These are phyloP conservation scores for Semnornis frantzii DNA, from an alignment of 2,113 vertebrate genomes.

Conservation along the genomic window DNA sequence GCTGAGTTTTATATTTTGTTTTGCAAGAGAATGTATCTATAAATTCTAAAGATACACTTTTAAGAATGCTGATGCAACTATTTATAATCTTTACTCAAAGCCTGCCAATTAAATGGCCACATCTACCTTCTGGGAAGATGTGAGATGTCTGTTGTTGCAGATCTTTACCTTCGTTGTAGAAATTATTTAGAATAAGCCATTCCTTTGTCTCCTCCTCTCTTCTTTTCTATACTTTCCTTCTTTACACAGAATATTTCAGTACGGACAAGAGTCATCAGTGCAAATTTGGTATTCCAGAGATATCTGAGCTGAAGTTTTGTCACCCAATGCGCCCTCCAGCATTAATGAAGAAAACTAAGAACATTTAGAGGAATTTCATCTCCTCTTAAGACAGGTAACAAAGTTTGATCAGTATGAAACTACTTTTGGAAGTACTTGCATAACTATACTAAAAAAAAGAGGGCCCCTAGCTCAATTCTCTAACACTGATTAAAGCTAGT, in stretches of 20 bases:
- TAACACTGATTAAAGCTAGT: not conserved
- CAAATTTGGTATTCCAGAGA: not conserved
- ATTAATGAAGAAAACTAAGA: not conserved
- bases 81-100: not conserved
- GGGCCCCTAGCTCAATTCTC: not conserved
- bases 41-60: conserved; percentile 1
- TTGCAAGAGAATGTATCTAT: not conserved
- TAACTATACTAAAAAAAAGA: not conserved
- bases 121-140: conserved; percentile 34
- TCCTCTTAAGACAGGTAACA: not conserved
- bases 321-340: not conserved
- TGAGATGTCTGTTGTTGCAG: not conserved
- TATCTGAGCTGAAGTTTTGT: not conserved
- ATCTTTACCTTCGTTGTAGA: not conserved
- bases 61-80: conserved; percentile 19
- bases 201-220: not conserved
- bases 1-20: conserved; percentile 47
- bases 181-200: not conserved
- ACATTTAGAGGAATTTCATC: not conserved
- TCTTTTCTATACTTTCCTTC: not conserved
- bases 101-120: not conserved
- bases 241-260: not conserved
- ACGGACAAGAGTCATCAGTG: not conserved
- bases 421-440: not conserved
- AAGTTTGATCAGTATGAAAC: not conserved